These are phyloP conservation scores for Sebastolobus alascanus DNA, from an alignment of 2,797 vertebrate genomes.

Conservation along the genomic window DNA sequence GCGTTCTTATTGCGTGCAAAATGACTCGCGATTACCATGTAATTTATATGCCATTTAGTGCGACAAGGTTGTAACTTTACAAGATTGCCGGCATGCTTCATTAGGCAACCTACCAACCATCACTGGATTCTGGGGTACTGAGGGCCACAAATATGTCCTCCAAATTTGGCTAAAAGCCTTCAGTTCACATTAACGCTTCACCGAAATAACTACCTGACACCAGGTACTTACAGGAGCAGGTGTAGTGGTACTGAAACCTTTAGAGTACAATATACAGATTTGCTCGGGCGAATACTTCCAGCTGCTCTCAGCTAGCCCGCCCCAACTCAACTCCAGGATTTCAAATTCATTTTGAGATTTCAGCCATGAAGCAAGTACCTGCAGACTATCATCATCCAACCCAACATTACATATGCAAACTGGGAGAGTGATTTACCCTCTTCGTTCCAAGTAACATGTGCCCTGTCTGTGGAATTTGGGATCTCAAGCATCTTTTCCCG, in stretches of 20 bases:
- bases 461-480: constrained; percentile 77
- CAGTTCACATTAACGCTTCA: neutral
- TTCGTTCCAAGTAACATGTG: constrained; percentile 67
- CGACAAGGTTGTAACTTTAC: neutral
- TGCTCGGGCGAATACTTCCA: neutral
- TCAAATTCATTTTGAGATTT: constrained; percentile 33
- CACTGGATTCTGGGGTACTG: neutral
- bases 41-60: no score
- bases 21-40: no score
- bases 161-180: neutral
- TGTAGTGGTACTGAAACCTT: neutral
- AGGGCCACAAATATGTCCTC: neutral
- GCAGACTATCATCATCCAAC: constrained; percentile 42
- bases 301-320: constrained; percentile 6
- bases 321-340: constrained; percentile 11
- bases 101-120: neutral
- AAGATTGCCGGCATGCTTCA: neutral
- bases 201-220: constrained; percentile 1
- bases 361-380: constrained; percentile 44
- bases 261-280: constrained; percentile 11
- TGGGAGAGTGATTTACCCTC: constrained; percentile 49
- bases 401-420: constrained; percentile 58
- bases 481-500: constrained; percentile 73
- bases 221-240: neutral
- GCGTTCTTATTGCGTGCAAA: no score